Percentiles rank a stretch among this genome's conserved stretches.
Evolutionary conservation across 2,888 invertebrate species (phyloP).

Genomic region (Nycteola revayana): DNA sequence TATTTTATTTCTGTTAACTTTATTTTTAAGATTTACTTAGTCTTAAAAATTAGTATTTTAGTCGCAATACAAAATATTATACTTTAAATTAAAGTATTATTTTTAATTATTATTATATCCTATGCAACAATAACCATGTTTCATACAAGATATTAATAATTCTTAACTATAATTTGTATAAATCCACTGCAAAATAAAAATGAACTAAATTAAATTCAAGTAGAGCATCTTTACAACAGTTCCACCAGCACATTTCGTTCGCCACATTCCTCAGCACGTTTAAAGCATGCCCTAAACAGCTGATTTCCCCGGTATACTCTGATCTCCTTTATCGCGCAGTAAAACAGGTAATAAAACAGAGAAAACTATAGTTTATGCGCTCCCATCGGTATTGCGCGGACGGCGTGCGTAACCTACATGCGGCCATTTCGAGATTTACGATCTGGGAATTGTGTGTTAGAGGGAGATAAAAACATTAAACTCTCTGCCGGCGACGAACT

Average conservation of each 20-base stretch:
- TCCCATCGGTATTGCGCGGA: slow-evolving; percentile 73
- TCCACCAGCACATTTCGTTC: slow-evolving; percentile 70
- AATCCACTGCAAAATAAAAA: too few relatives aligned
- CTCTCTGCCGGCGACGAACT: slow-evolving; percentile 71
- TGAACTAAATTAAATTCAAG: slow-evolving; percentile 32
- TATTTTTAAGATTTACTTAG: too few relatives aligned
- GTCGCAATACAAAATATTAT: too few relatives aligned
- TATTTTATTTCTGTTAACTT: too few relatives aligned
- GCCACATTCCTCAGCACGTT: slow-evolving; percentile 81
- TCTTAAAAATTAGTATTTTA: too few relatives aligned
- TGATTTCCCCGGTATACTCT: slow-evolving; percentile 77
- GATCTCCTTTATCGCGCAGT: slow-evolving; percentile 76
- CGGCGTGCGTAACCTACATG: slow-evolving; percentile 83
- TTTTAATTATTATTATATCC: too few relatives aligned
- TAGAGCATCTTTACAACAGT: slow-evolving; percentile 59
- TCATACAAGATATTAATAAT: too few relatives aligned
- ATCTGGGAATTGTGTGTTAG: slow-evolving; percentile 82
- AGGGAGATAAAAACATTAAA: slow-evolving; percentile 77
- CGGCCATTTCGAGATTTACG: slow-evolving; percentile 83
- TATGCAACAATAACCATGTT: too few relatives aligned
- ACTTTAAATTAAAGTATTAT: too few relatives aligned
- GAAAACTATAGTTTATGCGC: slow-evolving; percentile 81
- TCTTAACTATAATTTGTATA: too few relatives aligned
- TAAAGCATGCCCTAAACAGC: slow-evolving; percentile 81
- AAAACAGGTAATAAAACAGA: slow-evolving; percentile 80